Percentiles rank a stretch among this genome's conserved stretches.
phyloP scores from a whole-genome alignment of 2,888 invertebrate species.

The Drosophila glabriapex region DNA sequence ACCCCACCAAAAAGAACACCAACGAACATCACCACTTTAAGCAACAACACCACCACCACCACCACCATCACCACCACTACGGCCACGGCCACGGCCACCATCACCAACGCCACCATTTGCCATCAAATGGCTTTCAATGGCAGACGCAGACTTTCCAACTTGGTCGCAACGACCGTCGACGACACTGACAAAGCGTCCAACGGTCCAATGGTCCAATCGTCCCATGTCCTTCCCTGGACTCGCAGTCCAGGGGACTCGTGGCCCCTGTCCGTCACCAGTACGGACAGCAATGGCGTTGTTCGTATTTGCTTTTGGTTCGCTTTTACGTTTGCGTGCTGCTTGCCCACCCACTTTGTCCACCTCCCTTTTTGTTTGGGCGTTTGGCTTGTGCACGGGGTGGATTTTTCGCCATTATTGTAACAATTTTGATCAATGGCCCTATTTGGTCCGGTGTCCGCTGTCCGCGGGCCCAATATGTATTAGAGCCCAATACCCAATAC shows the following conservation, averaged over 20 bases:
- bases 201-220: conserved; percentile 23
- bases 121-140: conserved; percentile 78
- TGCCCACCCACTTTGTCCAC: background rate
- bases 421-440: conserved; percentile 83
- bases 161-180: conserved; percentile 21
- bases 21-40: conserved; percentile 13
- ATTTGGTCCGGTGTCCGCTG: conserved; percentile 68
- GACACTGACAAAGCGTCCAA: conserved; percentile 29
- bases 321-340: conserved; percentile 32
- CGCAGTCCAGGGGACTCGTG: conserved; percentile 17
- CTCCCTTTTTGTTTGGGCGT: conserved; percentile 35
- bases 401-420: conserved; percentile 84
- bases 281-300: conserved; percentile 76
- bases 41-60: background rate
- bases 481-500: conserved; percentile 8
- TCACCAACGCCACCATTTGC: conserved; percentile 43
- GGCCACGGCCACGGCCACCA: background rate
- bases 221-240: conserved; percentile 33
- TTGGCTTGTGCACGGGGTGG: conserved; percentile 62
- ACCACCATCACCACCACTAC: background rate
- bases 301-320: conserved; percentile 53
- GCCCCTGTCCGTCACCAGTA: conserved; percentile 36
- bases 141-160: conserved; percentile 60
- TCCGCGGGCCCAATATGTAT: conserved; percentile 24
- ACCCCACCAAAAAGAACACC: conserved; percentile 25